These are phyloP conservation scores for Myocastor coypus DNA, from an alignment of 2,113 vertebrate species.

Conservation along the genomic window DNA sequence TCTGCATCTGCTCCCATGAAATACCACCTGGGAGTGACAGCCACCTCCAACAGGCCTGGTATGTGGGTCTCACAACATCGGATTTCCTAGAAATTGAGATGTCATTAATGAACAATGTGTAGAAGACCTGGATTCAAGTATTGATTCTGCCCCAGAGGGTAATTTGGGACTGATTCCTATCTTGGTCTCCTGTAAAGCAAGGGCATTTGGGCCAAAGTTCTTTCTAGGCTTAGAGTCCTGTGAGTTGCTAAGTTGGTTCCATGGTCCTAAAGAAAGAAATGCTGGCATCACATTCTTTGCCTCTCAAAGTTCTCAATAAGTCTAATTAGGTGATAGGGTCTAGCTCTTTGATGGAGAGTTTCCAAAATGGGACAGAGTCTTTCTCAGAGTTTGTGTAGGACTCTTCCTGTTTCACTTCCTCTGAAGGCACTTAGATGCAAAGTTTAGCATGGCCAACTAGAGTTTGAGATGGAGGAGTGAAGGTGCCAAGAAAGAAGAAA, in stretches of 20 bases:
- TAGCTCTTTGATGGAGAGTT: slow-evolving; percentile 2
- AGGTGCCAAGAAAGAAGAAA: neutral
- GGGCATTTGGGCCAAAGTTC: neutral
- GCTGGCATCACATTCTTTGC: neutral
- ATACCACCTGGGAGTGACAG: neutral
- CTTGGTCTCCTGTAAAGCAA: slow-evolving; percentile 33
- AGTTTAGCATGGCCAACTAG: neutral
- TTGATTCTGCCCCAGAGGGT: neutral
- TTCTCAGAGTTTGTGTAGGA: neutral
- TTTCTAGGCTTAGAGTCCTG: neutral
- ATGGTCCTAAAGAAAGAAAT: neutral
- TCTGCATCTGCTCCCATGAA: neutral
- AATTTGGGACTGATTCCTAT: neutral
- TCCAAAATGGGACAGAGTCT: neutral
- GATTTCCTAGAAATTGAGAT: neutral
- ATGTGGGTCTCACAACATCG: neutral
- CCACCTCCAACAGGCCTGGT: neutral
- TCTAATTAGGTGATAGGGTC: neutral
- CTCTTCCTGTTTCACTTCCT: neutral
- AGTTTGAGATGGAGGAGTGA: neutral
- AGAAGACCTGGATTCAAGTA: slow-evolving; percentile 12
- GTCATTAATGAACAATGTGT: neutral
- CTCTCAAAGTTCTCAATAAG: neutral
- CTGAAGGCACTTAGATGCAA: slow-evolving; percentile 19
- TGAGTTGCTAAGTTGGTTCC: neutral